Percentiles rank a stretch among this genome's conserved stretches.
Conservation (phyloP, 2,888 invertebrate species). For the Molanna angustata region DNA sequence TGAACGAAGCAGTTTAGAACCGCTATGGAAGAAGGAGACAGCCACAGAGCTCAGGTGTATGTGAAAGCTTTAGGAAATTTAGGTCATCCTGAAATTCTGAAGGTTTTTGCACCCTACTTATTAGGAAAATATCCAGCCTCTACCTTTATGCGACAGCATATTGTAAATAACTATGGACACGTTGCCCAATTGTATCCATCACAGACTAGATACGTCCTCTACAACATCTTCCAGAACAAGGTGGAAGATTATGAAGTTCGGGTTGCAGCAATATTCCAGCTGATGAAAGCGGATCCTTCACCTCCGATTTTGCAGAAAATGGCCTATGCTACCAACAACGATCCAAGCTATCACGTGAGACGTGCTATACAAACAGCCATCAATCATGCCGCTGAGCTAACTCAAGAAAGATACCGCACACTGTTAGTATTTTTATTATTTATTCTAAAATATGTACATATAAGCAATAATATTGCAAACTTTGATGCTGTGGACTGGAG, state of each 20-base stretch:
- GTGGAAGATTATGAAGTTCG: conserved; percentile 54
- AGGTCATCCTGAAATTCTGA: conserved; percentile 50
- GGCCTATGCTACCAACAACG: conserved; percentile 54
- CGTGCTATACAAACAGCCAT: conserved; percentile 55
- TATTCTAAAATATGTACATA: too few species aligned
- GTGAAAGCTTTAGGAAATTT: conserved; percentile 54
- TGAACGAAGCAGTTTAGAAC: conserved; percentile 50
- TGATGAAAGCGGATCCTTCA: conserved; percentile 54
- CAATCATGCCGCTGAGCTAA: conserved; percentile 43
- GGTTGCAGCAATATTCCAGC: conserved; percentile 49
- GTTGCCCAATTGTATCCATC: conserved; percentile 44
- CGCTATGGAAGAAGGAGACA: conserved; percentile 46
- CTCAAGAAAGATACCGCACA: conserved; percentile 36
- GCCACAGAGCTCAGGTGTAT: conserved; percentile 47
- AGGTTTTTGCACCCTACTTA: conserved; percentile 54
- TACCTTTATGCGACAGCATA: conserved; percentile 53
- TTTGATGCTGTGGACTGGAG: too few species aligned
- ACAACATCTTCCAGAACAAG: conserved; percentile 55
- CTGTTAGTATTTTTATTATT: conserved; percentile 39
- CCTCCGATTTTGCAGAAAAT: conserved; percentile 55
- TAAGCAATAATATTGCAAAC: too few species aligned
- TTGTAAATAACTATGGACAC: conserved; percentile 49
- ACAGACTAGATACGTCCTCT: conserved; percentile 49
- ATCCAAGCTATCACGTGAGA: conserved; percentile 52
- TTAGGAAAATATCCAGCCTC: conserved; percentile 48